Evolutionary conservation across 2,888 invertebrate genomes (phyloP), one percentile per base, ranked within the genome.

Genomic region (Abscondita cerata): DNA sequence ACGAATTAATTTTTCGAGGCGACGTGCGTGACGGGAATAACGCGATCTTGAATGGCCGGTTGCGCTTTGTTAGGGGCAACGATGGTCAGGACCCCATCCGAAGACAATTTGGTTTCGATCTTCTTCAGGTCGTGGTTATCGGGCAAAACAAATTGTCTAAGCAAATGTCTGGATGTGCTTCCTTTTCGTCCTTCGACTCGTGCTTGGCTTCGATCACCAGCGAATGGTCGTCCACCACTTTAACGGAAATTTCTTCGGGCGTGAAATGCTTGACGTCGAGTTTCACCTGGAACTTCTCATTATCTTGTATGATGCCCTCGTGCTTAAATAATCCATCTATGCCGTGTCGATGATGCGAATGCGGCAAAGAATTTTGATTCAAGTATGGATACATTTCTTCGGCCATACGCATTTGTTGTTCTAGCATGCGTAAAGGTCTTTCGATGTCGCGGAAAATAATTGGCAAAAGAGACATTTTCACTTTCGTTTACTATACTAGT

Each of bases 71-170:
- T 84, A 46, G 90, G 91, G 5, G 89, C 90, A 40, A 87, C 85
- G 33, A 92, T 81, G 52, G 86, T 87, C 66, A 92, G 78, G 58
- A 92, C 84, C 2, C 93, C 93, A 72, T 92, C 92, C 5, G 89
- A 86, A 20, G 92, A 91, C 11, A 93, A 81, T 52, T 86, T 88
- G 1, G 92, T 92, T 63, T 86, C 85, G 0, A 93, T 89, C 46
- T 87, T 84, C 64, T 87, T 87, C 5, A 90, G 84, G 60, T 93
- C 90, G 57, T 89, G 90, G 0, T 89, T 91, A 70, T 89, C 86
- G 0, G 94, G 93, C 52, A 93, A 76, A 50, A 87, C 76, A 76
- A 93, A 94, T 62, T 89, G 85, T 48, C 93, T 83, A 64, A 89
- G 86, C 70, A 93, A 91, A 67, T 93, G 90, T 58, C 91, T 85